Evolutionary conservation across 2,797 vertebrate genomes (phyloP).

Genomic region (Poecilia wingei): DNA sequence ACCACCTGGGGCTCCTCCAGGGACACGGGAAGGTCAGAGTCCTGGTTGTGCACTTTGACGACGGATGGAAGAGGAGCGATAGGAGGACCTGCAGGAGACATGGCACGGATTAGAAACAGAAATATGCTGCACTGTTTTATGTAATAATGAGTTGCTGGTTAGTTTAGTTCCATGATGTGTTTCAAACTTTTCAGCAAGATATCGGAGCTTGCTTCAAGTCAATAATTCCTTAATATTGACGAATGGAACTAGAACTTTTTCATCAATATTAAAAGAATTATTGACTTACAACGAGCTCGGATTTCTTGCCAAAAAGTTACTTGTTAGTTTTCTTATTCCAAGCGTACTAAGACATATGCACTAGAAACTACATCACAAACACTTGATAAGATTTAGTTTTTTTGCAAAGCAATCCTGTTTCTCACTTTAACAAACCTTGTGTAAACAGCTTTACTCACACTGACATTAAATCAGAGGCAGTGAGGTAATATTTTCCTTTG

Average conservation of each 20-base stretch:
- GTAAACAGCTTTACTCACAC: background rate
- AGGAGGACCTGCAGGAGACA: conserved; percentile 58
- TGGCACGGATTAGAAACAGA: background rate
- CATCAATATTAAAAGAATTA: too few species aligned
- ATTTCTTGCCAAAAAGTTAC: too few species aligned
- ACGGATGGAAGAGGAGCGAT: conserved; percentile 54
- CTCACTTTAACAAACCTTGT: background rate
- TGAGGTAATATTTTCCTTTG: background rate
- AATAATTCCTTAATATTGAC: too few species aligned
- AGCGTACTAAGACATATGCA: too few species aligned
- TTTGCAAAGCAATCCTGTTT: background rate
- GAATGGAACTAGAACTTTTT: too few species aligned
- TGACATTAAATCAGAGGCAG: background rate
- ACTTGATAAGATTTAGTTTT: too few species aligned
- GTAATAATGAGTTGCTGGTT: background rate
- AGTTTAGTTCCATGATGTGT: background rate
- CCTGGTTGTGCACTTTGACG: conserved; percentile 53
- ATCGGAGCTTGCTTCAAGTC: too few species aligned
- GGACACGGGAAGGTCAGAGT: conserved; percentile 41
- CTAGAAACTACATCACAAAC: too few species aligned
- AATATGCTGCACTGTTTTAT: background rate
- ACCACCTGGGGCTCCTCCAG: conserved; percentile 53
- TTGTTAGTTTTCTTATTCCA: too few species aligned
- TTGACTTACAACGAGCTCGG: too few species aligned
- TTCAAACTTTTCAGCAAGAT: background rate